Base-by-base conservation (phyloP, 2,113 vertebrate species). In the Colossoma macropomum region DNA sequence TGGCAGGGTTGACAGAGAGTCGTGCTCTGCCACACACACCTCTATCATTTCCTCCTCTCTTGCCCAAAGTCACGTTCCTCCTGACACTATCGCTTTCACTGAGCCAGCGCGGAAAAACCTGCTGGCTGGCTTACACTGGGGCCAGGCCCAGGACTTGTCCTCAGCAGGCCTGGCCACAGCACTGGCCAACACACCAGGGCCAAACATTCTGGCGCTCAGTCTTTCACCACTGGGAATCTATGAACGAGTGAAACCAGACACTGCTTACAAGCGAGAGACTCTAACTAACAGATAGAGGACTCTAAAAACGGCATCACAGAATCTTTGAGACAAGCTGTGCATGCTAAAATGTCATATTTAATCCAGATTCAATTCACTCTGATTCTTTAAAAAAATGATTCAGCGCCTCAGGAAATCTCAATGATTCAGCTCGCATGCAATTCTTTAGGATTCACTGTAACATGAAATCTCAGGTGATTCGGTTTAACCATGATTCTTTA, bases 21-120 rank as follows among this genome's bases (percentile, higher is more conserved):
- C 25, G 27, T 38, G 56, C 81, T 86, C 87, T 83, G 30, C 79
- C 78, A 80, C 84, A 34, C 28, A 59, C 23, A 50, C 11, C 52
- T 56, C 19, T 38, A 32, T 13, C 10, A 6, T 30, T 75, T 59
- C 56, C 34, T 25, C 13, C 10, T 28, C n/a, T 65, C 60, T 3
- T 27, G 38, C 34, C 25, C 3, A 38, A 63, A 63, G n/a, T 19
- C 38, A 19, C 5, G 45, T 77, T 65, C 25, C 38, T 45, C 9
- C 38, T 1, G 6, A 15, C 21, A 23, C 78, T 38, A 19, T 70
- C 27, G 25, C 45, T 77, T 50, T 69, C 50, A 34, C 27, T 68
- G 48, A 56, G 54, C 17, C 21, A 52, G 16, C 54, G 19, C 4
- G 17, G 32, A 27, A 56, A 45, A 38, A 68, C 34, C 77, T 8